phyloP scores from a whole-genome alignment of 2,113 vertebrate species.

The Dipodomys ordii region DNA sequence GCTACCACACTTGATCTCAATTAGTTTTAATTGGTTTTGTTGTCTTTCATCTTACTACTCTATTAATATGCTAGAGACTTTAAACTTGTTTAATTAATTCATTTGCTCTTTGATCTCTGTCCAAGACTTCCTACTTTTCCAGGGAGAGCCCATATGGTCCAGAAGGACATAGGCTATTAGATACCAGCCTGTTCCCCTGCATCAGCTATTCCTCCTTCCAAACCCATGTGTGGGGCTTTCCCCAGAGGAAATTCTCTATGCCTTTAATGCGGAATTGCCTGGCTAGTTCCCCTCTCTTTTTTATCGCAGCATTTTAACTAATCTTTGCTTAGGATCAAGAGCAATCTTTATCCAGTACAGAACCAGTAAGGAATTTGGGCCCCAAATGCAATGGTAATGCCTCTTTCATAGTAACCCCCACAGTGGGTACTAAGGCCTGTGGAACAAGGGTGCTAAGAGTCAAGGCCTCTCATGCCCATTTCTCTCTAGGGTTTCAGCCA shows the following conservation, averaged over 20 bases:
- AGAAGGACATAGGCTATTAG: not conserved
- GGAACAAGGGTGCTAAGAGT: not conserved
- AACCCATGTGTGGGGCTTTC: not conserved
- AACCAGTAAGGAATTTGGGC: not conserved
- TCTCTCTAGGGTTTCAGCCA: not conserved
- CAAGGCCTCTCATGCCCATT: not conserved
- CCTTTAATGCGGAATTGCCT: not conserved
- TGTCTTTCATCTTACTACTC: constrained; percentile 1
- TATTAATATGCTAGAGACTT: not conserved
- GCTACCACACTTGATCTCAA: not conserved
- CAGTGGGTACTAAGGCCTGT: not conserved
- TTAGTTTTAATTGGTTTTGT: constrained; percentile 44
- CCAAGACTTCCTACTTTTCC: not conserved
- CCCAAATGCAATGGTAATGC: not conserved
- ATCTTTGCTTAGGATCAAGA: not conserved
- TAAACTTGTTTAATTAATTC: not conserved
- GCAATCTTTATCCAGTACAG: not conserved
- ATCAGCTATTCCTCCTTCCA: not conserved
- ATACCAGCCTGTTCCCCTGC: not conserved
- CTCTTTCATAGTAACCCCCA: not conserved
- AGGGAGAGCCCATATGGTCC: not conserved
- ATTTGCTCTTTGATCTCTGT: constrained; percentile 15
- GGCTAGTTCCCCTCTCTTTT: not conserved
- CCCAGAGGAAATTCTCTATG: not conserved
- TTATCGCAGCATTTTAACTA: constrained; percentile 24